Evolutionary conservation across 2,113 vertebrate species (phyloP).

Genomic region (Piaya cayana): DNA sequence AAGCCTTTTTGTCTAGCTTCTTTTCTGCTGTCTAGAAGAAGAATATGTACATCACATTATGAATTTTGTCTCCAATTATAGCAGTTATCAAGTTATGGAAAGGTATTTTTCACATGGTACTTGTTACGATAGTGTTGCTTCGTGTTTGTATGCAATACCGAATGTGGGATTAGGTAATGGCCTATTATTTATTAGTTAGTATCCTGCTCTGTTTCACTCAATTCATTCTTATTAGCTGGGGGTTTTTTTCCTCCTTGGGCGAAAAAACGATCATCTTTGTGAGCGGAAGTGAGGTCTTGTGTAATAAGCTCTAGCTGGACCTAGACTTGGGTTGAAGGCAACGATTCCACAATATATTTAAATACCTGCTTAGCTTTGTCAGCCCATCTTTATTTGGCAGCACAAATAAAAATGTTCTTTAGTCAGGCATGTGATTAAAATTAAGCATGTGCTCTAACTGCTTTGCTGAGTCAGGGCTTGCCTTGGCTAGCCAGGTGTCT

Average conservation of each 20-base stretch:
- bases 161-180: background rate
- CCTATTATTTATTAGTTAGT: background rate
- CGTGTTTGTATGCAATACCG: rapidly evolving
- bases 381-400: background rate
- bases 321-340: background rate
- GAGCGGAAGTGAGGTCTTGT: background rate
- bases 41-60: constrained; percentile 24
- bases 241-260: background rate
- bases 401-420: background rate
- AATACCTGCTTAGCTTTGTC: background rate
- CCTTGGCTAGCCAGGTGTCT: background rate
- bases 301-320: background rate
- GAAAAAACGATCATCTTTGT: background rate
- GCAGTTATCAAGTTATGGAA: background rate
- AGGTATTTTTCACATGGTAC: background rate
- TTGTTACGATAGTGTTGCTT: background rate
- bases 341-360: background rate
- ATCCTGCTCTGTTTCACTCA: background rate
- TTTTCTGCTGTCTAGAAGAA: constrained; percentile 8
- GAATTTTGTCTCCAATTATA: constrained; percentile 50
- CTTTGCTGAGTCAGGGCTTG: constrained; percentile 47
- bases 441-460: background rate
- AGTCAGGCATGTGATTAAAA: background rate
- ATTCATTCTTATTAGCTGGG: background rate
- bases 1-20: constrained; percentile 29